Percentiles rank a stretch among this genome's conserved stretches.
Conservation (phyloP, 2,113 vertebrate species). For the Neolamprologus sp. region DNA sequence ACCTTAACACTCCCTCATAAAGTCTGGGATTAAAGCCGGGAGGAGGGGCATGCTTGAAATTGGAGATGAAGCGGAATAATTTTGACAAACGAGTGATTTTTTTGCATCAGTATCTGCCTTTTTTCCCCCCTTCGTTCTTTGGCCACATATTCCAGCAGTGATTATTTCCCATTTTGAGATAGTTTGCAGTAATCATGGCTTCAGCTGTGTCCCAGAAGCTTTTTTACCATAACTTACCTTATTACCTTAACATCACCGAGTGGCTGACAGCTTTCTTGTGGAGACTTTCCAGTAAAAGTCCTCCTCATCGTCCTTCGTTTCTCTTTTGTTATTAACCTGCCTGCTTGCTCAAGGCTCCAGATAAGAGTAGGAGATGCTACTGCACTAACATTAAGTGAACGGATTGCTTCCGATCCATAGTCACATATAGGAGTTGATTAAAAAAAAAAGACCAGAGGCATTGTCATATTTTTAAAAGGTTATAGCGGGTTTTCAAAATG, state of each 20-base stretch:
- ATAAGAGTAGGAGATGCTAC: not conserved
- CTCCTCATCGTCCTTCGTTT: not conserved
- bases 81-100: not conserved
- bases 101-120: not conserved
- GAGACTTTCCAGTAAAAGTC: not conserved
- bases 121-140: rapidly evolving
- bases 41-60: not conserved
- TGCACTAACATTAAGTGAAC: not conserved
- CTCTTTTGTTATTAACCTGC: not conserved
- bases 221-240: not conserved
- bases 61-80: not conserved
- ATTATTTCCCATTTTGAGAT: not conserved
- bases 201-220: not conserved
- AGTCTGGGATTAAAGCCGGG: not conserved
- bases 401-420: not conserved
- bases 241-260: not conserved
- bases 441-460: not conserved
- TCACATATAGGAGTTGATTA: not conserved
- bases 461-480: not conserved
- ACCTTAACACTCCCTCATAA: not conserved
- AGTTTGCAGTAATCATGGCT: rapidly evolving
- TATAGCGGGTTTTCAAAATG: not conserved
- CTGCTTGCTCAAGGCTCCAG: not conserved
- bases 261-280: not conserved
- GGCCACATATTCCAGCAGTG: not conserved